Evolutionary conservation across 2,888 invertebrate genomes (phyloP), one percentile per base, ranked within the genome.

Genomic region (Netelia fuscicornis): DNA sequence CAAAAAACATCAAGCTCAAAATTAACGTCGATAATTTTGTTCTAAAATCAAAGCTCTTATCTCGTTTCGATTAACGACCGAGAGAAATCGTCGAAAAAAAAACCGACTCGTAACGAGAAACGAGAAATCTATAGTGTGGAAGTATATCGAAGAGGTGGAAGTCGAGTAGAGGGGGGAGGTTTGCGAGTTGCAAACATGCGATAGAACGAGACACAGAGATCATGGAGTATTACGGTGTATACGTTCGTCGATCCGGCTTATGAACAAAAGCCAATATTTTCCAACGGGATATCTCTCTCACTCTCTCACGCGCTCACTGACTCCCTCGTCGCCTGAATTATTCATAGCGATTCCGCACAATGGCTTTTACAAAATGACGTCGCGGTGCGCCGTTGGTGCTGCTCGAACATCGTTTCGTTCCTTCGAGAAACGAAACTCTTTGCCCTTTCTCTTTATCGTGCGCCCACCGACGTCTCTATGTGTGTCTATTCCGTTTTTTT

Each of bases 181-280:
- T 48, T 48, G 11, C 48, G 2, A 48, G 25, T 23, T 37, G 20
- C 37, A 30, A 23, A 8, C 20, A 13, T 10, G 60, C 11, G 9
- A 25, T 62, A 10, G n/a, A 77, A 67, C 17, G 25, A 20, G 10
- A 64, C 13, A 64, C 13, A 64, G 70, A 62, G 62, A 70, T 13
- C 25, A 48, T 60, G 44, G 44, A 30, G 30, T 30, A 30, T 48
- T 20, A 23, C 44, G 60, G 42, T 5, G 25, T 79, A 44, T 62
- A 44, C 77, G 80, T 77, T 72, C 72, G 64, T 67, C 80, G 84
- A 84, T 78, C 67, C 70, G 62, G 71, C 72, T 84, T 77, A 81
- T 78, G 84, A 84, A 84, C 81, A 84, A 84, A 74, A 75, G 84
- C 77, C 81, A 84, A 84, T 84, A 76, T 84, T 84, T 81, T 81